Percentiles rank a stretch among this genome's conserved stretches.
phyloP scores from a whole-genome alignment of 2,797 vertebrate genomes.

The Semotilus atromaculatus region DNA sequence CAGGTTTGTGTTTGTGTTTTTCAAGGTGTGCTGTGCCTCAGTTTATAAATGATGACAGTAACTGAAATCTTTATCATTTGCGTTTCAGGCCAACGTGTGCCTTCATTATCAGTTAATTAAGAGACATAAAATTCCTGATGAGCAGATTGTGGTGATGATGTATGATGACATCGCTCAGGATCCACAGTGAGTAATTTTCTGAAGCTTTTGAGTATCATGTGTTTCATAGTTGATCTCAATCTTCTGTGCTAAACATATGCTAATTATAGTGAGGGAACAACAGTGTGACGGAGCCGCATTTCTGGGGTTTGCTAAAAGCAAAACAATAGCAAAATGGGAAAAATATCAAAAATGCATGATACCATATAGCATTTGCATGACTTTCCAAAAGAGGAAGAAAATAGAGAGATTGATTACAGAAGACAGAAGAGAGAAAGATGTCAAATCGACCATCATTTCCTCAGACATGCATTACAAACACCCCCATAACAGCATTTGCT shows the following conservation, averaged over 20 bases:
- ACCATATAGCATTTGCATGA: too few relatives aligned
- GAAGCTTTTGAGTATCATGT: background rate
- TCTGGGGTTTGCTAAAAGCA: background rate
- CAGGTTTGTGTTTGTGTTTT: background rate
- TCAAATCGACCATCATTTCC: too few relatives aligned
- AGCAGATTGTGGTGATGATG: background rate
- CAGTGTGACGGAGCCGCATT: background rate
- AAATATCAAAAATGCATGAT: too few relatives aligned
- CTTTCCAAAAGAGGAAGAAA: too few relatives aligned
- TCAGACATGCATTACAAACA: too few relatives aligned
- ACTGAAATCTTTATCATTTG: background rate
- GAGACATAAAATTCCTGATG: background rate
- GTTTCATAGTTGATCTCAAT: background rate
- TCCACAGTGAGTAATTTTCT: fast-evolving
- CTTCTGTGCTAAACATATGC: background rate
- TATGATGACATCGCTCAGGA: background rate
- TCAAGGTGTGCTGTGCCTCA: background rate
- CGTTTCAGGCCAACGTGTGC: background rate
- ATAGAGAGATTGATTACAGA: too few relatives aligned
- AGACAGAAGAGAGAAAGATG: too few relatives aligned
- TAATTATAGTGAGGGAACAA: background rate
- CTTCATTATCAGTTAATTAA: background rate
- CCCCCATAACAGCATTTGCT: too few relatives aligned
- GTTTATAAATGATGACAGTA: background rate
- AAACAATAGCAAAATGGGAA: background rate